These are phyloP conservation scores for Rhagonycha lutea DNA, from an alignment of 2,888 invertebrate species.

Conservation along the genomic window DNA sequence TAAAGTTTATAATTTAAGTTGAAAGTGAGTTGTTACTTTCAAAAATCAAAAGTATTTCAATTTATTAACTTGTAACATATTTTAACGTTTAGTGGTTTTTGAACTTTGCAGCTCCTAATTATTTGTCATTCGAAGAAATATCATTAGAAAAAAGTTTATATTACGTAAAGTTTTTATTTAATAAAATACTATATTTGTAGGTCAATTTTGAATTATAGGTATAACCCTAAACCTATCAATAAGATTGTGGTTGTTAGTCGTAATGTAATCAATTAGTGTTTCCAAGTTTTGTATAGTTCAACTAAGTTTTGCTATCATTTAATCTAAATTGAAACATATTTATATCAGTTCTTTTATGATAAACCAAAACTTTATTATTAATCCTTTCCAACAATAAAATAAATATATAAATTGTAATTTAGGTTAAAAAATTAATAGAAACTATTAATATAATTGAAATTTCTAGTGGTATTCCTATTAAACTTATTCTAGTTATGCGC, in stretches of 20 bases:
- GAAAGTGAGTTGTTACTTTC: neutral
- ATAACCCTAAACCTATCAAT: conserved; percentile 3
- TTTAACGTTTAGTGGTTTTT: neutral
- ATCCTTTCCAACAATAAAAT: neutral
- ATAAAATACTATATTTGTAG: neutral
- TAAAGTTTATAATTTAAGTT: neutral
- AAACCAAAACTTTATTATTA: neutral
- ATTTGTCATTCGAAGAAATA: neutral
- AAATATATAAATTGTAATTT: neutral
- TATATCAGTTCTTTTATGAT: neutral
- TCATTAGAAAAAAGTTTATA: neutral
- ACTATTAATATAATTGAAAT: neutral
- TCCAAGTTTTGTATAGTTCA: conserved; percentile 1
- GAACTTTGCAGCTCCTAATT: neutral
- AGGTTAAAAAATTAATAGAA: neutral
- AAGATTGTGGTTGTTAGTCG: conserved; percentile 3
- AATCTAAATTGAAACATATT: neutral
- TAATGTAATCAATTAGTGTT: conserved; percentile 4
- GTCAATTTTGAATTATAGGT: conserved; percentile 1
- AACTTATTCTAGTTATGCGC: neutral
- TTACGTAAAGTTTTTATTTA: neutral
- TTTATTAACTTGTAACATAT: neutral
- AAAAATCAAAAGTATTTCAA: neutral
- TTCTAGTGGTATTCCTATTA: neutral
- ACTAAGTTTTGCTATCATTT: neutral